Percentiles rank a stretch among this genome's conserved stretches.
These are phyloP conservation scores for Brachypodius melanocephalos DNA, from an alignment of 2,113 vertebrate genomes.

Conservation along the genomic window DNA sequence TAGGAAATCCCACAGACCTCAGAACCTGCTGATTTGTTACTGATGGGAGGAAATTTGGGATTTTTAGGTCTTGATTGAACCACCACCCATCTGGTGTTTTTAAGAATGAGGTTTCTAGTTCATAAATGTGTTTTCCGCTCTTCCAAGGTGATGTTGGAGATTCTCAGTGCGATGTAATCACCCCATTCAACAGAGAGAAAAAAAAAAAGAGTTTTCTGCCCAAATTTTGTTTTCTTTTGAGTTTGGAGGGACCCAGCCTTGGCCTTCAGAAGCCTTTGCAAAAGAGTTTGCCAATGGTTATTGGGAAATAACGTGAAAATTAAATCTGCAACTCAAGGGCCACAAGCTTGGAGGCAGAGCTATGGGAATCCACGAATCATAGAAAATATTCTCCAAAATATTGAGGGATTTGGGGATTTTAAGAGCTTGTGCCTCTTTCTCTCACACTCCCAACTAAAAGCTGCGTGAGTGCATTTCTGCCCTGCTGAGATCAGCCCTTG, in stretches of 20 bases:
- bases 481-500: background rate
- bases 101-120: background rate
- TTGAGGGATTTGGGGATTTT: background rate
- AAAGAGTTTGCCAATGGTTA: background rate
- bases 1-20: background rate
- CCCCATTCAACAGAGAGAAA: background rate
- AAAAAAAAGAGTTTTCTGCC: background rate
- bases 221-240: background rate
- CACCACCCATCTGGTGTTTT: background rate
- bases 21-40: accelerated
- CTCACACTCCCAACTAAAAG: background rate
- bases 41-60: accelerated
- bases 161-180: background rate
- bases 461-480: background rate
- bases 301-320: background rate
- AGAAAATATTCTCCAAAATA: background rate
- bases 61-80: background rate
- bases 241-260: background rate
- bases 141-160: background rate
- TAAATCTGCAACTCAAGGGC: background rate
- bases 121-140: background rate
- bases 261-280: background rate
- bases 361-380: accelerated
- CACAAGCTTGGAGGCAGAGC: background rate
- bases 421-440: background rate